Evolutionary conservation across 2,888 invertebrate species (phyloP), one percentile per base, ranked within the genome.

Genomic region (Bimastos eiseni): DNA sequence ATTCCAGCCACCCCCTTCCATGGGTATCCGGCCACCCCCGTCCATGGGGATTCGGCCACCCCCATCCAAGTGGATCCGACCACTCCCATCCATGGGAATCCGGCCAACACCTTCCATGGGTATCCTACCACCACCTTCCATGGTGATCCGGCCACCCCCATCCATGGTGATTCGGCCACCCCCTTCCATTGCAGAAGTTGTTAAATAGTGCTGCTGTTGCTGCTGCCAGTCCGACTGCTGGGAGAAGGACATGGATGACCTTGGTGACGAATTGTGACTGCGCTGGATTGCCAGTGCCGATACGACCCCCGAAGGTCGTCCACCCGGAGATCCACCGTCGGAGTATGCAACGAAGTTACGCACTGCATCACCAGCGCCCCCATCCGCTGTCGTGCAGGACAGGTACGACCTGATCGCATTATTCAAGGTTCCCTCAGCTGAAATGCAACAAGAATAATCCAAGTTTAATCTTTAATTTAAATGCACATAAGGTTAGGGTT

Each of bases 211-310:
- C 19, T 83, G 55, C 83, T 30, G 49, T 30, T 38, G 41, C 19
- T 90, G 90, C 21, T 38, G 41, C 44, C 88, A 44, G 1, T 34
- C 89, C 5, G 86, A 49, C 44, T 55, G 86, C 19, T 55, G 90
- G 21, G 49, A 83, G 3, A 83, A 41, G 19, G 83, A 83, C 49
- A 90, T 83, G 83, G 91, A 88, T 34, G 88, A 83, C 30, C 83
- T 34, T 33, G 49, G 24, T n/a, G 86, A 86, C 36, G 36, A 34
- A 37, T 34, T 86, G n/a, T 90, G 91, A 89, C 90, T 38, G 34
- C 83, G 88, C 37, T 91, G 90, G 91, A 91, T 91, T 17, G 91
- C 91, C 21, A 90, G 55, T 13, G 91, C 91, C 90, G 90, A 90
- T 44, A 91, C 91, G 49, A 91, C 55, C n/a, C 90, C 91, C 24